Conservation (phyloP, 2,888 invertebrate genomes). For the Octonoba sinensis region DNA sequence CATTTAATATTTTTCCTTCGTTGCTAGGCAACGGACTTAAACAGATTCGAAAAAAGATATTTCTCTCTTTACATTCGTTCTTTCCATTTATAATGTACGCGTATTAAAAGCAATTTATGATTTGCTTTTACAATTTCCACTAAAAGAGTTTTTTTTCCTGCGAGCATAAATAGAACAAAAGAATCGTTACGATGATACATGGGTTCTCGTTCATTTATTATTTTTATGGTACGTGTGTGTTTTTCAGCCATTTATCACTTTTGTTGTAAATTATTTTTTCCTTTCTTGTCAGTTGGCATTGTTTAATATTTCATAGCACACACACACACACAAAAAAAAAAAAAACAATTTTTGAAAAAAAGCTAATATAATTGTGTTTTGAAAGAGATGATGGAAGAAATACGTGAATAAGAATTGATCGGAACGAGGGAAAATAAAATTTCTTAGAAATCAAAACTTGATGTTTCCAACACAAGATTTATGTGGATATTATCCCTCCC, state of each 20-base stretch:
- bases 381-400: too few species aligned
- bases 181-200: constrained; percentile 43
- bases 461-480: too few species aligned
- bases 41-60: constrained; percentile 57
- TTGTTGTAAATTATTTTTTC: background rate
- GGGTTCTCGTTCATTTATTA: constrained; percentile 58
- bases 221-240: constrained; percentile 38
- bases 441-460: too few species aligned
- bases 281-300: constrained; percentile 25
- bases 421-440: too few species aligned
- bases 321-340: too few species aligned
- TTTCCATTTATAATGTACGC: constrained; percentile 53
- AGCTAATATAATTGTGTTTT: too few species aligned
- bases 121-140: constrained; percentile 61
- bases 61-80: constrained; percentile 27
- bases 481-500: too few species aligned
- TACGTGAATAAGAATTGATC: too few species aligned
- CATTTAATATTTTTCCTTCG: constrained; percentile 48
- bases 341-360: too few species aligned
- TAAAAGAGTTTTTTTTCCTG: constrained; percentile 19
- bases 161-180: constrained; percentile 60
- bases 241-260: constrained; percentile 36
- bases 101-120: constrained; percentile 64
- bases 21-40: constrained; percentile 47
- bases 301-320: constrained; percentile 60